Evolutionary conservation across 1,140 invertebrate species (phyloP), one percentile per base, ranked within the genome.

Genomic region (Drosophila mayri): DNA sequence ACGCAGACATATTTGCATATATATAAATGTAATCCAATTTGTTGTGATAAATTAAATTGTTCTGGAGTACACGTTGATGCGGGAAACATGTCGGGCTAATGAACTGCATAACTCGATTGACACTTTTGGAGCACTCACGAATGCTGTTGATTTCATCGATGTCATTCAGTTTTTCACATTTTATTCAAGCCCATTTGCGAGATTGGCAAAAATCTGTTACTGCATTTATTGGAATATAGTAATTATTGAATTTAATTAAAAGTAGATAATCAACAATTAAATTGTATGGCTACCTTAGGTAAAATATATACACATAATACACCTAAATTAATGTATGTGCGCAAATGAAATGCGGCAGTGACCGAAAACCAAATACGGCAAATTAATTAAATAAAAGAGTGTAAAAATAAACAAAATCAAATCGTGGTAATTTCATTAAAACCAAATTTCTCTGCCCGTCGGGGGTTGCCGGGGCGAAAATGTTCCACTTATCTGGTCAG

Each of bases 261-360:
- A 62, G 55, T 84, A 84, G 81, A 84, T 84, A 84, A 84, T 84
- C 81, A 84, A 72, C 81, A 84, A 84, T 84, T 55, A 80, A 84
- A 84, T 84, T 84, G 81, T 84, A 84, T 81, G 59, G 65, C 76
- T 84, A 84, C 74, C 81, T 77, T 84, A 84, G 81, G 72, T 77
- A 84, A 84, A 84, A 61, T 64, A 46, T 47, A 63, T 49, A 66
- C 38, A 80, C 16, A 78, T 37, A 63, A 55, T 70, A 61, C 25
- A 76, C 18, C 65, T 49, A 60, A 72, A 72, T 44, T 35, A 37
- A 64, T 64, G 49, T 50, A 47, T 58, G 50, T 65, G 38, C 52
- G 43, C 41, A 22, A 32, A 25, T 50, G 52, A 47, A 50, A 41
- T 59, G 72, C 61, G 61, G 40, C 76, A 55, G 41, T 40, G 32